Evolutionary conservation across 2,113 vertebrate species (phyloP).

Genomic region (Cyphomyrus plagiostoma): DNA sequence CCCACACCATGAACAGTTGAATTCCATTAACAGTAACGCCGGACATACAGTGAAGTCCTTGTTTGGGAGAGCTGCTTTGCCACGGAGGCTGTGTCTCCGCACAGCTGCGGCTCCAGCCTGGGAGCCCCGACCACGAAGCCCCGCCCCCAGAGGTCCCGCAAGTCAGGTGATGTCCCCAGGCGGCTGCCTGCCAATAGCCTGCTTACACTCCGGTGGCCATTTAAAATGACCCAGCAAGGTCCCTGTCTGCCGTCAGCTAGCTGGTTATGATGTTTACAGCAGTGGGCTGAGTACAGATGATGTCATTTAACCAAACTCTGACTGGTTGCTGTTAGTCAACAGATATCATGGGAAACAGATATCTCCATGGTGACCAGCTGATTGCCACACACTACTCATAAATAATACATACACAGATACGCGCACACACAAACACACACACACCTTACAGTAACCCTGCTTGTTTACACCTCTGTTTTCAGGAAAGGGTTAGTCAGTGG

Average conservation of each 20-base stretch:
- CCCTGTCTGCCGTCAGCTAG: constrained; percentile 38
- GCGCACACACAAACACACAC: neutral
- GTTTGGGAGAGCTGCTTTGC: neutral
- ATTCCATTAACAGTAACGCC: neutral
- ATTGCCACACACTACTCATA: neutral
- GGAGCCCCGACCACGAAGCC: constrained; percentile 19
- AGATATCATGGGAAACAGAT: neutral
- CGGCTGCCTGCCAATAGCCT: constrained; percentile 16
- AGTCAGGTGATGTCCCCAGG: constrained; percentile 42
- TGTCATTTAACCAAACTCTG: constrained; percentile 38
- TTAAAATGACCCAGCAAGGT: constrained; percentile 7
- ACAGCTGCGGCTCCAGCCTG: neutral
- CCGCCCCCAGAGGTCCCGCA: constrained; percentile 33
- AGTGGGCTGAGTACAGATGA: constrained; percentile 40
- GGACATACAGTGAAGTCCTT: neutral
- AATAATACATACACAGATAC: neutral
- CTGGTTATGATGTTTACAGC: constrained; percentile 50
- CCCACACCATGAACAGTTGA: neutral
- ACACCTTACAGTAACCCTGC: neutral
- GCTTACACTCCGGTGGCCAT: constrained; percentile 34
- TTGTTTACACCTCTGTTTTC: neutral
- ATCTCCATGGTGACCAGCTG: neutral
- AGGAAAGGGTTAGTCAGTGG: neutral
- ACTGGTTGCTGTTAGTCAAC: neutral
- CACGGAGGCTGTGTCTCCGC: neutral